Evolutionary conservation across 2,113 vertebrate species (phyloP).

Genomic region (Proteles cristata): DNA sequence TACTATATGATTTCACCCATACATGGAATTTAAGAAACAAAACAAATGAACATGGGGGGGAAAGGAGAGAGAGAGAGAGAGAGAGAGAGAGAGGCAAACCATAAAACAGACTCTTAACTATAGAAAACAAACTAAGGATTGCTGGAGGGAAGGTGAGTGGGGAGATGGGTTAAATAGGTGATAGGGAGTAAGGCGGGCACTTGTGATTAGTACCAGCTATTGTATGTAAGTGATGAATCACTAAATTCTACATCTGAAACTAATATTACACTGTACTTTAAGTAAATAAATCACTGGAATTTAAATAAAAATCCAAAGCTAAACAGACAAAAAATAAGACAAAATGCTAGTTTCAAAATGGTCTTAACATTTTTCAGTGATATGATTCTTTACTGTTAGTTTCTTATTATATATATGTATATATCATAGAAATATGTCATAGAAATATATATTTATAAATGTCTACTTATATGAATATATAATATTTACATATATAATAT

Average conservation of each 20-base stretch:
- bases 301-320: neutral
- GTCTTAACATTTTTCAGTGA: slow-evolving; percentile 3
- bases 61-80: neutral
- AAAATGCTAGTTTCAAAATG: neutral
- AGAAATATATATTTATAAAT: neutral
- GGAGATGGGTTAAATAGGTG: neutral
- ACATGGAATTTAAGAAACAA: neutral
- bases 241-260: neutral
- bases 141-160: neutral
- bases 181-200: neutral
- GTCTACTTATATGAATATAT: neutral
- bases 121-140: neutral
- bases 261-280: neutral
- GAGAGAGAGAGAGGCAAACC: neutral
- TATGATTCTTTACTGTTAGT: neutral
- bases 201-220: neutral
- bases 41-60: neutral
- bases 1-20: neutral
- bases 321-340: neutral
- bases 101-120: neutral
- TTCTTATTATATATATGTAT: neutral
- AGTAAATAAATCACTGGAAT: neutral
- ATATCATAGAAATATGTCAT: neutral
- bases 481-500: neutral
- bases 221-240: neutral